Conservation (phyloP, 2,888 invertebrate species). For the Thelaira solivaga region DNA sequence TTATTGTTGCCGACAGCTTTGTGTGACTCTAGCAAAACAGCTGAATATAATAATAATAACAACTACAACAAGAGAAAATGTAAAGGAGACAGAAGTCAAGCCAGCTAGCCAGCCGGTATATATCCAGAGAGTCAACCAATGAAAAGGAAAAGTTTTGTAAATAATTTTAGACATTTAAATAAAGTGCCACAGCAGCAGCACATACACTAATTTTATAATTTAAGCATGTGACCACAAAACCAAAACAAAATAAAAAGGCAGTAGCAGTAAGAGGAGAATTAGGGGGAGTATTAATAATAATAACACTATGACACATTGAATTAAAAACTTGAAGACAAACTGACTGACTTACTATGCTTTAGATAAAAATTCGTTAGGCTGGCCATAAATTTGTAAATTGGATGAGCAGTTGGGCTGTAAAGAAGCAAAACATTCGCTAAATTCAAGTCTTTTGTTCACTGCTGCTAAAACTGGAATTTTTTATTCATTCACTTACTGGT, state of each 20-base stretch:
- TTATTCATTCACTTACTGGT: background rate
- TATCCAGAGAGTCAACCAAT: background rate
- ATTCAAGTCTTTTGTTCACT: background rate
- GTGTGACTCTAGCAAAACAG: background rate
- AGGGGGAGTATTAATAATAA: too few relatives aligned
- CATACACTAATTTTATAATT: background rate
- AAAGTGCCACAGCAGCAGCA: background rate
- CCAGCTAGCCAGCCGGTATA: background rate
- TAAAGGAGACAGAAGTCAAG: constrained; percentile 18
- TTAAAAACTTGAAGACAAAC: background rate
- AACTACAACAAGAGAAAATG: background rate
- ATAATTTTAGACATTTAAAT: background rate
- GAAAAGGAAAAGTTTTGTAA: background rate
- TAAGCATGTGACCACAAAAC: constrained; percentile 27
- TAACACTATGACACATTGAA: background rate
- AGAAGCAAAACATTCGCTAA: background rate
- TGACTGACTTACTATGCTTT: too few relatives aligned
- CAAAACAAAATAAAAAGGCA: background rate
- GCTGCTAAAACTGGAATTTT: constrained; percentile 30
- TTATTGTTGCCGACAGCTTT: constrained; percentile 42
- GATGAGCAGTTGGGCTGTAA: background rate
- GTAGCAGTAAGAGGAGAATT: background rate
- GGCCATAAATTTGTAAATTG: too few relatives aligned
- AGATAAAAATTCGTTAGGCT: constrained; percentile 6
- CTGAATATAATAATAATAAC: background rate